Evolutionary conservation across 1,140 invertebrate species (phyloP).

Genomic region (Anthonomus grandis): DNA sequence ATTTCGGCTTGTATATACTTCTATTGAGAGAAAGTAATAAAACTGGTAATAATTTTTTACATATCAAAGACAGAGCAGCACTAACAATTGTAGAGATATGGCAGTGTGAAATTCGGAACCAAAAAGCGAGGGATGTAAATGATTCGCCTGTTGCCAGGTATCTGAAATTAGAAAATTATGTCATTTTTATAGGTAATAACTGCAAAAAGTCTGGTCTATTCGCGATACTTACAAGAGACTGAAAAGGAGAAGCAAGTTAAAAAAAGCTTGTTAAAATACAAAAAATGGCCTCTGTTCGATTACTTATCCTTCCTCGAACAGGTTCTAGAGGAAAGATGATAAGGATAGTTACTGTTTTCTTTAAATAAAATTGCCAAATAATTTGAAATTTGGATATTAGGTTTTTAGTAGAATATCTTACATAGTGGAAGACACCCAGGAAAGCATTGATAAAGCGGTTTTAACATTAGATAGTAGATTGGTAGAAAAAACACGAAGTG

Average conservation of each 20-base stretch:
- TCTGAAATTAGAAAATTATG: not conserved
- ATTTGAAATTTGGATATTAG: not conserved
- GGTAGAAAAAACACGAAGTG: not conserved
- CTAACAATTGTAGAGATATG: not conserved
- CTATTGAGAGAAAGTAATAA: not conserved
- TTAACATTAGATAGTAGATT: not conserved
- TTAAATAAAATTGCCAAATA: not conserved
- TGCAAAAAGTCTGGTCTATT: not conserved
- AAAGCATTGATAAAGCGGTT: not conserved
- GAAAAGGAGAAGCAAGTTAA: not conserved
- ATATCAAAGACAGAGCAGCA: not conserved
- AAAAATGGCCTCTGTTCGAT: too few species aligned
- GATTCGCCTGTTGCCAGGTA: not conserved
- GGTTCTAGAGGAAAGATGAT: not conserved
- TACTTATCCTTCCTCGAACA: not conserved
- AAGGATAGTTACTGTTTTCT: not conserved
- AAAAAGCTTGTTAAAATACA: not conserved
- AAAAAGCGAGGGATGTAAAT: not conserved
- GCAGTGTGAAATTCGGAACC: not conserved
- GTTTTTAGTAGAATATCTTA: not conserved
- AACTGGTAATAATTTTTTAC: not conserved
- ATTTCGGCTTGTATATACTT: not conserved
- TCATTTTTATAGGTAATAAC: not conserved
- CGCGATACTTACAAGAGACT: too few species aligned
- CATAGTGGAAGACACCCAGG: not conserved